A percentile compares a stretch with the other conserved stretches of the same genome.
phyloP scores from a whole-genome alignment of 2,797 vertebrate genomes.

The Pristis pectinata region DNA sequence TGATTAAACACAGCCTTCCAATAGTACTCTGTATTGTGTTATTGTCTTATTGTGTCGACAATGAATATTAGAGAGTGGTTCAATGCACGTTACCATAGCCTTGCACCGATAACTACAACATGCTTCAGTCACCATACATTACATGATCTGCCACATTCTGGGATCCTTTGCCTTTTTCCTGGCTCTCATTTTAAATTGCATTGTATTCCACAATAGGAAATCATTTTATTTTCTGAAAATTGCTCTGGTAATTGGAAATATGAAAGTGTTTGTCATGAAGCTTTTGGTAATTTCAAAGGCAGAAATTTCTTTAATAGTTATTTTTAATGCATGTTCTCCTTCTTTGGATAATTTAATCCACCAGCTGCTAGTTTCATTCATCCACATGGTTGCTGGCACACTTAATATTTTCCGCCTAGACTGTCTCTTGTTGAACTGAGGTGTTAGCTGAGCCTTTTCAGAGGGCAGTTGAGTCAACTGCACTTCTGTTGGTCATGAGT shows the following conservation, averaged over 20 bases:
- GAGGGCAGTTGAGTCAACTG: no score
- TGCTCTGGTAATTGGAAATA: not conserved
- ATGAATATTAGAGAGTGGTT: not conserved
- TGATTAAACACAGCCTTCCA: not conserved
- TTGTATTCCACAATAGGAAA: not conserved
- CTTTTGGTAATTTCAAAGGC: not conserved
- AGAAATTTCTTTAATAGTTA: not conserved
- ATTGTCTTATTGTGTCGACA: not conserved
- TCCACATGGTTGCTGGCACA: no score
- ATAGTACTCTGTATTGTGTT: not conserved
- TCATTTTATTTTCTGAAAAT: not conserved
- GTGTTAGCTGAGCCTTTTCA: no score
- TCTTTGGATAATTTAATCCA: not conserved
- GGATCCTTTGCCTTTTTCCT: not conserved
- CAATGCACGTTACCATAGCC: not conserved
- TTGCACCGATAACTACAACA: not conserved
- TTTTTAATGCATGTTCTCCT: not conserved
- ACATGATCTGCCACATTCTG: not conserved
- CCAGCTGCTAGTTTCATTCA: no score
- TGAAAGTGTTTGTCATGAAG: not conserved
- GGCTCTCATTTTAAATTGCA: not conserved
- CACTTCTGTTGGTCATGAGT: no score
- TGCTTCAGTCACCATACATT: not conserved
- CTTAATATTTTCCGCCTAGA: no score
- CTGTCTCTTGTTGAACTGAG: no score